Evolutionary conservation across 2,113 vertebrate genomes (phyloP).

Genomic region (Xiphias gladius): DNA sequence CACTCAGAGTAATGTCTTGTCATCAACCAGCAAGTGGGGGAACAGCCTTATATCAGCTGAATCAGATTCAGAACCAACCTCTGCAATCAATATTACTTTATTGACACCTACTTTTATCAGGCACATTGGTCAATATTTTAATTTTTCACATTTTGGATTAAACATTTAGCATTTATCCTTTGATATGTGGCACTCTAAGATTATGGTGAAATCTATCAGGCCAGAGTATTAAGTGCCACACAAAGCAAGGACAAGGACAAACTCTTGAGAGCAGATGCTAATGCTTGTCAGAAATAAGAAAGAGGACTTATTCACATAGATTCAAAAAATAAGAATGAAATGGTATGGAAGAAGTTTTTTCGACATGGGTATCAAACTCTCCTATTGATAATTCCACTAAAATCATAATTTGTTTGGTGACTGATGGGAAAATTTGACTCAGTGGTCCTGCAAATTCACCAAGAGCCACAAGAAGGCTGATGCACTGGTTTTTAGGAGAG

Average conservation of each 20-base stretch:
- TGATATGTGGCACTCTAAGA: slow-evolving; percentile 43
- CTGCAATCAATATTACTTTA: slow-evolving; percentile 65
- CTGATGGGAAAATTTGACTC: slow-evolving; percentile 30
- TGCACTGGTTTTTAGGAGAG: slow-evolving; percentile 27
- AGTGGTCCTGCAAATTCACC: not conserved
- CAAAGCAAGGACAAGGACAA: slow-evolving; percentile 21
- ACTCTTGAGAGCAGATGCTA: slow-evolving; percentile 1
- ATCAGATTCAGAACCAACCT: slow-evolving; percentile 44
- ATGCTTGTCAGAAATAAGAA: slow-evolving; percentile 14
- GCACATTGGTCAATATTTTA: slow-evolving; percentile 58
- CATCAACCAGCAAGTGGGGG: slow-evolving; percentile 31
- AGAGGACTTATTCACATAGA: not conserved
- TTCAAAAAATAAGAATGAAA: slow-evolving; percentile 5
- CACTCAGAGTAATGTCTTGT: slow-evolving; percentile 57
- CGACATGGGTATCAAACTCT: not conserved
- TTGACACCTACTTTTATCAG: slow-evolving; percentile 52
- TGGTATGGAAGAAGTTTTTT: not conserved
- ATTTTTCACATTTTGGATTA: slow-evolving; percentile 60
- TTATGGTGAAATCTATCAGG: slow-evolving; percentile 49
- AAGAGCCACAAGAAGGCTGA: slow-evolving; percentile 11
- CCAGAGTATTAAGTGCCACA: slow-evolving; percentile 14
- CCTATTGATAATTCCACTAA: slow-evolving; percentile 26
- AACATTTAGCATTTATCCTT: slow-evolving; percentile 54
- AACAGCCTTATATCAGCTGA: slow-evolving; percentile 27
- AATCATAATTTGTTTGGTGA: slow-evolving; percentile 13